Percentiles rank a stretch among this genome's conserved stretches.
phyloP scores from a whole-genome alignment of 1,140 invertebrate species.

The Bradynema listronoti region DNA sequence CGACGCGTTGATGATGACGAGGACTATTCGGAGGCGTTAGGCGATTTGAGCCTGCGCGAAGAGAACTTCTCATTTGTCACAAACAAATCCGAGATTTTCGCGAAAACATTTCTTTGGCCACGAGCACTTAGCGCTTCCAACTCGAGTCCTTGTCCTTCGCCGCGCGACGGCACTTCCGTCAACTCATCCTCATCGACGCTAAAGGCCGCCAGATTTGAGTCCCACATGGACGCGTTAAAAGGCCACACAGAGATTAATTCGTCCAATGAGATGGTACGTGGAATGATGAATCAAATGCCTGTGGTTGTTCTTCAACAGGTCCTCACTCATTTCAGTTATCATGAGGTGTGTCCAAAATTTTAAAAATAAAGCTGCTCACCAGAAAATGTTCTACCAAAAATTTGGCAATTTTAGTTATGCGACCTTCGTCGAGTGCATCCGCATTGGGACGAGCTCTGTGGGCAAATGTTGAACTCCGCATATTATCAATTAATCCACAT shows the following conservation, averaged over 20 bases:
- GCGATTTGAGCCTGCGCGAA: slow-evolving; percentile 2
- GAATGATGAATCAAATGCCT: background rate
- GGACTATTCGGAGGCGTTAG: background rate
- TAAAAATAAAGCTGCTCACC: background rate
- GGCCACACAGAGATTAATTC: background rate
- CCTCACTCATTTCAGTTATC: background rate
- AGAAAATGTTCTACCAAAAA: slow-evolving; percentile 1
- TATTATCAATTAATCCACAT: slow-evolving; percentile 51
- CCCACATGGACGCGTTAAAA: too few species aligned
- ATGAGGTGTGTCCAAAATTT: background rate
- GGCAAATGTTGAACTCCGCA: slow-evolving; percentile 49
- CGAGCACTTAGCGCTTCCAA: too few species aligned
- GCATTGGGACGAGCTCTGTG: slow-evolving; percentile 49
- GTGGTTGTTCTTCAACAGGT: slow-evolving; percentile 5
- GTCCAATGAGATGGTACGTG: background rate
- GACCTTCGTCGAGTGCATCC: slow-evolving; percentile 44
- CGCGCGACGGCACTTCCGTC: too few species aligned
- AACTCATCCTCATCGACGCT: background rate
- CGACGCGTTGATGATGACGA: slow-evolving; percentile 5
- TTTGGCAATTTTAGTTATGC: slow-evolving; percentile 28
- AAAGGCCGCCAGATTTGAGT: background rate
- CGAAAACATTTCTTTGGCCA: background rate
- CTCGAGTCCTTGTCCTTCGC: too few species aligned
- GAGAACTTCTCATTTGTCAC: background rate
- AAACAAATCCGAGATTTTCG: slow-evolving; percentile 1